Base-by-base conservation (phyloP, 2,797 vertebrate genomes). In the Esox masquinongy region DNA sequence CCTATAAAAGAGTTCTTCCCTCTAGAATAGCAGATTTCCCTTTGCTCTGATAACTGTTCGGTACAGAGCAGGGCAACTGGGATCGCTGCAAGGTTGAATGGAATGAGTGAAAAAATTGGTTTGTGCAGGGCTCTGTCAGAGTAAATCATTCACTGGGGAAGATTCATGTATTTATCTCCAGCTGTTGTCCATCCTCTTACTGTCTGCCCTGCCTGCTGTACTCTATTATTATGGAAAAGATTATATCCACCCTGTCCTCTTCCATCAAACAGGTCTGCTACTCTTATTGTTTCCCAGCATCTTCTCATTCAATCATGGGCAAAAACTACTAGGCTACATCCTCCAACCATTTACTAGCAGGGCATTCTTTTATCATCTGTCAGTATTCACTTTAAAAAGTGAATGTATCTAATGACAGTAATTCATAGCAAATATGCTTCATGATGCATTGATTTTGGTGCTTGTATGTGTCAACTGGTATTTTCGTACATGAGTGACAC, bases 51-150 rank as follows among this genome's bases (percentile, higher is more conserved):
- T 19, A 49, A 67, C 24, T n/a, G 36, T 74, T 71, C 78, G 39
- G 66, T 74, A 68, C 72, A 70, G 43, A 43, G 81, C 84, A 81
- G 43, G 43, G 43, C 12, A 47, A 11, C 43, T 47, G 43, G 43
- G 43, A 47, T 47, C 43, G 14, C 17, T 74, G 71, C 34, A 77
- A 72, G 73, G 47, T 73, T 70, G 56, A 73, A 43, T 64, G 53
- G 59, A 39, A 47, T 74, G 70, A 73, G 53, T 64, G 64, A 51
- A 36, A 56, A 47, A 74, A 83, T 75, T 78, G 68, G 11, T 75
- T 70, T 77, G 76, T 75, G 50, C n/a, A 36, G 71, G 72, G 59
- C 70, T 86, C 75, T 75, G 64, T 81, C 82, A 80, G 50, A 78
- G 83, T 69, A 77, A 82, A 73, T 86, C 72, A 74, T n/a, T 53